Evolutionary conservation across 2,113 vertebrate genomes (phyloP), one percentile per base, ranked within the genome.

Genomic region (Sturnus vulgaris): DNA sequence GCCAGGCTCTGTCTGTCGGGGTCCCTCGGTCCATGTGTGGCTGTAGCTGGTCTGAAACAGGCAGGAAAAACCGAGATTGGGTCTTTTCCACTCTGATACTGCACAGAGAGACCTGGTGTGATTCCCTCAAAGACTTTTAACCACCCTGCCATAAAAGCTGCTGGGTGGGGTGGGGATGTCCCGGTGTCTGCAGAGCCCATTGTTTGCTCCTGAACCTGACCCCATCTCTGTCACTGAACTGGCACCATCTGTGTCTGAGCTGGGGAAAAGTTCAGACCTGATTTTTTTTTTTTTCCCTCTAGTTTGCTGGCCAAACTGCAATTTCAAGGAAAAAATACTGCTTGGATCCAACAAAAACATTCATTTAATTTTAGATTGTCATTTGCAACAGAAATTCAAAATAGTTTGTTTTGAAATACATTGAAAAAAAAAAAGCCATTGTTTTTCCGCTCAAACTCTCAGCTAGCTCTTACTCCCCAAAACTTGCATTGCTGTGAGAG

Each of bases 11-110:
- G 68, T 42, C 11, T 44, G 28, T 31, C 35, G 3, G 8, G 40
- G 4, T 12, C 0, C 2, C 68, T 61, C 0, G 0, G 27, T 47
- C 7, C 5, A 0, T 13, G 27, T 25, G 27, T 52, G 59, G 22
- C 77, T 53, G 46, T 24, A 33, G 42, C 40, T 3, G 0, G 5
- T 35, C 42, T 68, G 81, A 57, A 55, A 30, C 0, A 1, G 28
- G 21, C 31, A 68, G 75, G 49, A 28, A 71, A 39, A 79, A 10
- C 4, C 2, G 49, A 65, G 55, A 2, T 9, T 52, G 57, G 44
- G 10, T 49, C 23, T 82, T 86, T 88, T 72, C 28, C 59, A 82
- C 63, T 63, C 50, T 64, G 84, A 31, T 47, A 4, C 15, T 8
- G 39, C 0, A 0, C 0, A 7, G 61, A 55, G 39, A n/a, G 23